These are phyloP conservation scores for Kryptolebias ocellatus DNA, from an alignment of 2,797 vertebrate species.

Conservation along the genomic window DNA sequence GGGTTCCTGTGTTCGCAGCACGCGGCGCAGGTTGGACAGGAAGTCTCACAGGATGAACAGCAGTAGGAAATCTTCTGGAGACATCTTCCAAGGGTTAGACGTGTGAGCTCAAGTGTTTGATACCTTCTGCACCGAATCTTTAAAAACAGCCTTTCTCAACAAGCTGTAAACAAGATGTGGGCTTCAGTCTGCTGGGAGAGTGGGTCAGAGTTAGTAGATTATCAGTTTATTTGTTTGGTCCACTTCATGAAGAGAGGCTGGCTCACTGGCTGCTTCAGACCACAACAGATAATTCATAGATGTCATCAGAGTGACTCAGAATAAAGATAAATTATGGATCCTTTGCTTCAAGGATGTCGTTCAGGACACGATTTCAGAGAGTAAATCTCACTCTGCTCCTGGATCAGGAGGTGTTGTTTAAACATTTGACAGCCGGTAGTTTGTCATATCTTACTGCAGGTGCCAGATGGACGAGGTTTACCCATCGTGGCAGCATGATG, in stretches of 20 bases:
- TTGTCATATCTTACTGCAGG: constrained; percentile 11
- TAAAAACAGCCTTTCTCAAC: not conserved
- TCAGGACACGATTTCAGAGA: not conserved
- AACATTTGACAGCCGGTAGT: not conserved
- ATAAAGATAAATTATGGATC: constrained; percentile 24
- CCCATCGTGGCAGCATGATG: not conserved
- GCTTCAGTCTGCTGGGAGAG: not conserved
- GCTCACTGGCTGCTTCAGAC: constrained; percentile 4
- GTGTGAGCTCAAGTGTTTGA: too few relatives aligned
- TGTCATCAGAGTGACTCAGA: constrained; percentile 17
- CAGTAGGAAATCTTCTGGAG: too few relatives aligned
- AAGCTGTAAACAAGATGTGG: not conserved
- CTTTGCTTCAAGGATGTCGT: not conserved
- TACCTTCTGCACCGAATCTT: not conserved
- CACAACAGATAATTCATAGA: constrained; percentile 24
- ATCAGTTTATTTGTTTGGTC: not conserved
- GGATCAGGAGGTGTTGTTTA: constrained; percentile 1
- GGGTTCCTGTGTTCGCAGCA: not conserved
- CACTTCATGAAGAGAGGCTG: not conserved
- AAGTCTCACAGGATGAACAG: too few relatives aligned
- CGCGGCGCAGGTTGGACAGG: not conserved
- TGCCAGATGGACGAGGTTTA: constrained; percentile 8
- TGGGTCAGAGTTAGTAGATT: not conserved
- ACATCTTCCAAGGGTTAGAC: too few relatives aligned
- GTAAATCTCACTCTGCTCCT: constrained; percentile 11